Evolutionary conservation across 30 jellyfish, hydroid and myxozoan species (phyloP), one percentile per base, ranked within the genome.

Genomic region (Aurelia aurita complex sp. Pacific): DNA sequence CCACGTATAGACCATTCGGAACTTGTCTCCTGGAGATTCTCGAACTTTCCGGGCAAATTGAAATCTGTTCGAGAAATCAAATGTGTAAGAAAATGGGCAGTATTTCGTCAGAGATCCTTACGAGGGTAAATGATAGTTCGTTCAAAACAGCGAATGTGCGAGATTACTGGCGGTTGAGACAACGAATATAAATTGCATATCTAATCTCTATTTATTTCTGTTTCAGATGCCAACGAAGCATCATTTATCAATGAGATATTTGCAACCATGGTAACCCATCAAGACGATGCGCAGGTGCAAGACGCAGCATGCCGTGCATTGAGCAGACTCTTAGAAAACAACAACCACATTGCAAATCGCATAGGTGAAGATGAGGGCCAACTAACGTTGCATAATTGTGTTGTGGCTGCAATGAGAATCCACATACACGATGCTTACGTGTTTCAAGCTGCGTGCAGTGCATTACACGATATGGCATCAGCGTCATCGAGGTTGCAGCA

Each of bases 331-430:
- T 73, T 94, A n/a, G 85, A 70, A 5, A 52, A 46, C 61, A 82
- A 76, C 83, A 91, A 92, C 12, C 29, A 81, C 57, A 81, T 71
- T 35, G 86, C 65, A 18, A 59, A 73, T 36, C 32, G 76, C 46
- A 94, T 94, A 13, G 99, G 99, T 35, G 99, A 94, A 82, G 95
- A 76, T 17, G 95, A 87, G 17, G 88, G 76, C 19, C 89, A 87
- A 70, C 52, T 81, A 19, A 90, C 99, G 46, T 12, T 94, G 7
- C 99, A 94, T 67, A 85, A 69, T 65, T 76, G 81, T 36, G 97
- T 94, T 8, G 66, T 89, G 12, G 91, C 97, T 8, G 97, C 96
- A 12, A 68, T 94, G 83, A 87, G 76, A 68, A 89, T 94, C 3
- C 99, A 94, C 85, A 12, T 89, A 9, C 15, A 61, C 2, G 95